These are phyloP conservation scores for Cyrtonyx montezumae DNA, from an alignment of 2,113 vertebrate species.

Conservation along the genomic window DNA sequence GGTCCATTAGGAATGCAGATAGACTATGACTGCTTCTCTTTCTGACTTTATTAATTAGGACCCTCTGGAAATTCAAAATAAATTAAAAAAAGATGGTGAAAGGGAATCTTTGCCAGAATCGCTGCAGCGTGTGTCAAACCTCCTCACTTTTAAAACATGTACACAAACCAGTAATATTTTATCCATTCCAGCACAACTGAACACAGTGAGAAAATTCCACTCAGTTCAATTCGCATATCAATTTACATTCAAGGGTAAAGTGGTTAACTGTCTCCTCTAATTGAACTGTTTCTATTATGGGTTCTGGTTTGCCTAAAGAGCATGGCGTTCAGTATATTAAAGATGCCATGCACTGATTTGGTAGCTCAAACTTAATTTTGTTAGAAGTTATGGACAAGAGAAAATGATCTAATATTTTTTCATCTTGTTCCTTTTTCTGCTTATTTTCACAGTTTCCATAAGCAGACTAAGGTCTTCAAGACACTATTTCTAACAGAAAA, in stretches of 20 bases:
- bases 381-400: slow-evolving; percentile 17
- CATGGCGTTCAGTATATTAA: neutral
- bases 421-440: neutral
- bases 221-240: slow-evolving; percentile 9
- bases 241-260: slow-evolving; percentile 51
- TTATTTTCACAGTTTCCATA: slow-evolving; percentile 9
- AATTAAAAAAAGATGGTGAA: neutral
- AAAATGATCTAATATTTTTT: neutral
- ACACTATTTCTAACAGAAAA: neutral
- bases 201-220: slow-evolving; percentile 34
- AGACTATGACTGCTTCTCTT: slow-evolving; percentile 26
- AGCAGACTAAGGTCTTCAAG: neutral
- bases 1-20: neutral
- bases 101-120: neutral
- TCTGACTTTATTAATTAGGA: slow-evolving; percentile 47
- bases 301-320: slow-evolving; percentile 27
- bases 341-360: neutral
- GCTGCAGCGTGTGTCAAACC: neutral
- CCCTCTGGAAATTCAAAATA: slow-evolving; percentile 42
- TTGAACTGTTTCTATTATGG: slow-evolving; percentile 28
- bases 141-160: neutral
- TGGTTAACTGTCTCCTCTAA: slow-evolving; percentile 29
- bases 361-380: neutral
- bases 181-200: slow-evolving; percentile 7
- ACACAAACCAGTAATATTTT: slow-evolving; percentile 22